A percentile compares a stretch with the other conserved stretches of the same genome.
Conservation (phyloP, 53 echinoderm and acorn worm species). For the Actinopyga echinites region DNA sequence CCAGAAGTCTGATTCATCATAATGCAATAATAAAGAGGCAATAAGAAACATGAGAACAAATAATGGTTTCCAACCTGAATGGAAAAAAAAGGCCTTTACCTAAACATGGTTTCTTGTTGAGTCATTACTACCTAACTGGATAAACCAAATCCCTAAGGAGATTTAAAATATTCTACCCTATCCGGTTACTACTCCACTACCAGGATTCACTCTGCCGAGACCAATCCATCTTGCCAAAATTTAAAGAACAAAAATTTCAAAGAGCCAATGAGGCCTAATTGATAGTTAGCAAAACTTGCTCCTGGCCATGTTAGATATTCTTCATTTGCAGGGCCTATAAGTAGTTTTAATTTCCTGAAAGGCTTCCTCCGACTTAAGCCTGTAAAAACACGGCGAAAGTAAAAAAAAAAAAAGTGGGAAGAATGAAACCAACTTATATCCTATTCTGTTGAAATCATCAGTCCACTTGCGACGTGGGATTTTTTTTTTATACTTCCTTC, state of each 20-base stretch:
- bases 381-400: constrained; percentile 28
- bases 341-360: constrained; percentile 51
- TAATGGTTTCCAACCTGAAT: constrained; percentile 7
- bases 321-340: constrained; percentile 13
- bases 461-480: background rate
- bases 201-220: constrained; percentile 28
- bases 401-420: background rate
- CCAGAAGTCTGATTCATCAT: background rate
- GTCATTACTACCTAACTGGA: constrained; percentile 35
- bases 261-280: constrained; percentile 48
- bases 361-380: constrained; percentile 29
- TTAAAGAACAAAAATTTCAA: constrained; percentile 21
- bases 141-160: constrained; percentile 27
- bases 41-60: background rate
- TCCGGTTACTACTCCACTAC: constrained; percentile 26
- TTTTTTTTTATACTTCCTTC: constrained; percentile 22
- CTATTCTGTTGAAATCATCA: constrained; percentile 32
- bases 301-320: constrained; percentile 20
- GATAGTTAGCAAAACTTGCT: constrained; percentile 40
- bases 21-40: background rate
- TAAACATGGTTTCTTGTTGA: constrained; percentile 35
- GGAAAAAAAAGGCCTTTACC: background rate
- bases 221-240: constrained; percentile 40
- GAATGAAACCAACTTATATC: constrained; percentile 21
- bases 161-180: constrained; percentile 39